Base-by-base conservation (phyloP, 2,797 vertebrate species). In the Lutjanus argentimaculatus region DNA sequence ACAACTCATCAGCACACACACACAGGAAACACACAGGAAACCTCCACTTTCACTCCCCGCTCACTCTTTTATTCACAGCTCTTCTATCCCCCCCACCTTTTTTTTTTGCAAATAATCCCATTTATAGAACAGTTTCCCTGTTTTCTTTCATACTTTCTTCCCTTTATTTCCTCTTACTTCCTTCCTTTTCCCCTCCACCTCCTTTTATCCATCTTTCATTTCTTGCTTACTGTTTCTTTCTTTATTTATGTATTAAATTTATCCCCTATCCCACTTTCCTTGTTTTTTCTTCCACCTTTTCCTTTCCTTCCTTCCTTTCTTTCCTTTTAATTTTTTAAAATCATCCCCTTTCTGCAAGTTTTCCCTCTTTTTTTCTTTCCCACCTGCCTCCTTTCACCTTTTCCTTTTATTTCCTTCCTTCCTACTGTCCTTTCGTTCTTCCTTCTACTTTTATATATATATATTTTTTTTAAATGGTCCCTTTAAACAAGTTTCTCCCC, bases 1-100 rank as follows among this genome's bases (percentile, higher is more conserved):
- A 79, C 73, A 61, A 15, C 58, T 67, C 78, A 77, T 83, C 84
- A 67, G 62, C 51, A 67, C 72, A 40, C 53, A 40, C 53, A 46
- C 58, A 22, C 21, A 59, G 21, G 45, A 65, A 49, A 11, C 48
- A 43, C 48, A n/a, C 40, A 58, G 68, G 78, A 73, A 72, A 76
- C 82, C 63, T 45, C 45, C 0, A 11, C 64, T 56, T 51, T 17
- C 64, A 40, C 62, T 8, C 17, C 22, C 15, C 11, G 13, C 8
- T 52, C 42, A 14, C 19, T 46, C 42, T 42, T 62, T 75, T 64
- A 62, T 83, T 55, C 70, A 63, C 19, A 51, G 13, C 30, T 66
- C 9, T 56, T 19, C 7, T 64, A 22, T 21, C 8, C 2, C 25
- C n/a, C n/a, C n/a, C n/a, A n/a, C n/a, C n/a, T n/a, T 25, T 25